Evolutionary conservation across 2,113 vertebrate genomes (phyloP).

Genomic region (Trinectes maculatus): DNA sequence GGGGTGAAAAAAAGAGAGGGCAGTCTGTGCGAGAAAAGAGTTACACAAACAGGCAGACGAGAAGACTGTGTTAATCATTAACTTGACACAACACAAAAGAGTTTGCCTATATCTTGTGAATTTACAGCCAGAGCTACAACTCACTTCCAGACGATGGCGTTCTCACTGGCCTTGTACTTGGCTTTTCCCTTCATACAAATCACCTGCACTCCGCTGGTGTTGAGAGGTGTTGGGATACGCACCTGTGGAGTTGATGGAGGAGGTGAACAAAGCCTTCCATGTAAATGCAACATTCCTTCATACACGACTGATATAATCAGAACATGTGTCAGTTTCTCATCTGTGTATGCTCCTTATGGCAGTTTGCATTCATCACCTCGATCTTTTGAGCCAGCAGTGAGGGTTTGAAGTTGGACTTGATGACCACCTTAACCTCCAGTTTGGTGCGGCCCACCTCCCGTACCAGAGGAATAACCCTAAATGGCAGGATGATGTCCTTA

Average conservation of each 20-base stretch:
- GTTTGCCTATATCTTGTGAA: background rate
- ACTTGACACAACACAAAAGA: background rate
- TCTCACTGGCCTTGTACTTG: constrained; percentile 99
- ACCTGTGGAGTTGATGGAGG: constrained; percentile 80
- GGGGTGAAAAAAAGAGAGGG: background rate
- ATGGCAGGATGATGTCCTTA: constrained; percentile 99
- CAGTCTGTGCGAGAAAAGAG: background rate
- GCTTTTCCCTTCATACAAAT: constrained; percentile 99
- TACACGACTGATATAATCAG: no score
- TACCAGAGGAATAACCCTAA: constrained; percentile 97
- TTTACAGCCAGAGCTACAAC: constrained; percentile 53
- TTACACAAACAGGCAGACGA: constrained; percentile 14
- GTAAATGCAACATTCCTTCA: background rate
- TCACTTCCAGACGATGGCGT: constrained; percentile 99
- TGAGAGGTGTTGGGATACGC: constrained; percentile 96
- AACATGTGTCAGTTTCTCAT: background rate
- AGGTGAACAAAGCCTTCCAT: background rate
- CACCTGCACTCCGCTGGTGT: constrained; percentile 98
- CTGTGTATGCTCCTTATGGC: background rate
- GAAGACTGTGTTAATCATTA: constrained; percentile 14
- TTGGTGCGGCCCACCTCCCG: constrained; percentile 98
- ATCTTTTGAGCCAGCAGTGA: constrained; percentile 99
- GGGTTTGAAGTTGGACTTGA: constrained; percentile 99
- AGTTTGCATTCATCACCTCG: constrained; percentile 84
- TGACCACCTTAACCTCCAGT: constrained; percentile 98